A percentile compares a stretch with the other conserved stretches of the same genome.
Conservation (phyloP, 64 coral and sea anemone species). For the Trachythela sp. region DNA sequence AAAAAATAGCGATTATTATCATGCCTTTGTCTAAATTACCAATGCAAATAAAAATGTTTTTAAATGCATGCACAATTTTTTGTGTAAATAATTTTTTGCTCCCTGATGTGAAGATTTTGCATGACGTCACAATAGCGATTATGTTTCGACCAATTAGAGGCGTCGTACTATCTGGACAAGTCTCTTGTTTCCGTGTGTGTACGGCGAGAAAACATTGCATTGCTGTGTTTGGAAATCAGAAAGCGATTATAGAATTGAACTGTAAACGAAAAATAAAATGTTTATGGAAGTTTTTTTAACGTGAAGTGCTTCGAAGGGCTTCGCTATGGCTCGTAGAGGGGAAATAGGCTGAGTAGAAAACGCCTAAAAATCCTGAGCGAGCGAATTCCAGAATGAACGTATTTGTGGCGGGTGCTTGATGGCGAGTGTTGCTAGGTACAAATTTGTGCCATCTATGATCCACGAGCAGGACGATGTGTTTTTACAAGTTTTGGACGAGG, state of each 20-base stretch:
- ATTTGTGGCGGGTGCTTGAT: not conserved
- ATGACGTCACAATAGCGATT: not conserved
- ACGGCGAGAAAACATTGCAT: not conserved
- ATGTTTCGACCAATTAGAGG: not conserved
- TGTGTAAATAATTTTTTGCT: not conserved
- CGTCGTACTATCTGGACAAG: not conserved
- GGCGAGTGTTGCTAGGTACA: constrained; percentile 93
- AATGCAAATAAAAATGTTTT: too few species aligned
- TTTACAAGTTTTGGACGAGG: constrained; percentile 83
- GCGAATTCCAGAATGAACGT: not conserved
- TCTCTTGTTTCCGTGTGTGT: not conserved
- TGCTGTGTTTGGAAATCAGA: not conserved
- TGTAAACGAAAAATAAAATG: not conserved
- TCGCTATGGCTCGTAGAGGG: not conserved
- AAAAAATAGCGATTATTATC: too few species aligned
- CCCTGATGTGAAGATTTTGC: not conserved
- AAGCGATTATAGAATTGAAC: not conserved
- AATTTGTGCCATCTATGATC: constrained; percentile 82
- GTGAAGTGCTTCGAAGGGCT: not conserved
- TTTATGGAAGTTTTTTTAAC: not conserved
- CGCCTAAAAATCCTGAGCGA: not conserved
- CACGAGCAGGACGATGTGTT: constrained; percentile 84
- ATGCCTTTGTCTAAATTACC: too few species aligned
- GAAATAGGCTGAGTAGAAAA: not conserved
- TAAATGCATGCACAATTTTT: too few species aligned